Conservation (phyloP, 2,113 vertebrate genomes). For the Calonectris borealis region DNA sequence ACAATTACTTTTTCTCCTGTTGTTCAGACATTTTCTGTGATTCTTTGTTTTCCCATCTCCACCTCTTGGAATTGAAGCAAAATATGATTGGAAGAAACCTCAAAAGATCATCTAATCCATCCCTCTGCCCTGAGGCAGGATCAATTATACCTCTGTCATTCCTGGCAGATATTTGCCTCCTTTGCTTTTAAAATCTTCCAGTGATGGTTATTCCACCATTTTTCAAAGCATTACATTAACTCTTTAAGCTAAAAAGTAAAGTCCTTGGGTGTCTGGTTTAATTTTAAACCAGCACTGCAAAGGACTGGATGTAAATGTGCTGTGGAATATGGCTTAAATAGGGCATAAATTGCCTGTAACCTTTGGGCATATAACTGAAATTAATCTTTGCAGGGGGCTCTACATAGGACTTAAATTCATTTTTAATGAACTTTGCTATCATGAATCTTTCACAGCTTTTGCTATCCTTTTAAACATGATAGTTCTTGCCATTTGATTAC, state of each 20-base stretch:
- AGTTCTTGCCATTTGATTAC: conserved; percentile 43
- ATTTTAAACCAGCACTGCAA: not conserved
- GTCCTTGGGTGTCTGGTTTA: not conserved
- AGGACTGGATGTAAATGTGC: not conserved
- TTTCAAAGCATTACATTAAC: not conserved
- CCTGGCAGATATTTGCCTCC: not conserved
- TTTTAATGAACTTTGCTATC: conserved; percentile 32
- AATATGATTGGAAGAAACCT: not conserved
- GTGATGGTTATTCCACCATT: not conserved
- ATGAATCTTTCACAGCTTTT: conserved; percentile 22
- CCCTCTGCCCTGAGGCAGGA: not conserved
- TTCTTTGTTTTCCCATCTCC: not conserved
- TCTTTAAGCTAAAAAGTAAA: not conserved
- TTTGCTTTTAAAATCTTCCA: not conserved
- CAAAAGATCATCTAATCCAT: not conserved
- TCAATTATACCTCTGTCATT: not conserved
- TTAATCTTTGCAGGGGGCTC: not conserved
- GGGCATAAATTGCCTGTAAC: not conserved
- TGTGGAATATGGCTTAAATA: not conserved
- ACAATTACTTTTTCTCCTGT: not conserved
- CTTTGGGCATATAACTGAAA: not conserved
- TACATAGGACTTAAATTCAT: not conserved
- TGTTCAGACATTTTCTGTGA: not conserved
- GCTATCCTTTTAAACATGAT: conserved; percentile 32
- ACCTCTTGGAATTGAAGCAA: not conserved